Evolutionary conservation across 2,888 invertebrate genomes (phyloP), one percentile per base, ranked within the genome.

Genomic region (Dolichopus griseipennis): DNA sequence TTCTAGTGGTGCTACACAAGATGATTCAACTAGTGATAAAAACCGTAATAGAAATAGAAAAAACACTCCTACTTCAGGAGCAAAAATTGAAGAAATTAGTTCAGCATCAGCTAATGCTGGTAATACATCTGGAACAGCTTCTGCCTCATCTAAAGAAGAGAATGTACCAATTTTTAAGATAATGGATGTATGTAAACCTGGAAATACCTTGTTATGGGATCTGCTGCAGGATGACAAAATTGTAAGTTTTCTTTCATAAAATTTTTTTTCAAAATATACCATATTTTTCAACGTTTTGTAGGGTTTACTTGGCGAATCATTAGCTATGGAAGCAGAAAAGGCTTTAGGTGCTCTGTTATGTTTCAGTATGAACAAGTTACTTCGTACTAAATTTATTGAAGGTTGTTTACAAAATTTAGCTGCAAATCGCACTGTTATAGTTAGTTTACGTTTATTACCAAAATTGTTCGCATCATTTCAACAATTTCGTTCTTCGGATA

Each of bases 121-220:
- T 9, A 75, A 74, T 70, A 63, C 63, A 33, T 63, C 63, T 27
- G 22, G 22, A 63, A 63, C 27, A 27, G 15, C 18, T 52, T 20
- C 67, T 6, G 27, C 18, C 2, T 15, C 70, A 41, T 61, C 66
- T 15, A 68, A 70, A 18, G 72, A 72, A 33, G 69, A 70, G 41
- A 69, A 69, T 10, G 69, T 69, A 21, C 78, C 78, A 1, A 75
- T 77, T 12, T 81, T 80, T 62, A 79, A 79, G 72, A 76, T 81
- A 7, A 78, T 75, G 72, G 88, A 91, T 75, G 94, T 96, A 34
- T 95, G 95, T 78, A 89, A 92, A 74, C 92, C 93, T 62, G 96
- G 96, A 1, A 93, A 92, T 79, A 97, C 96, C 8, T 83, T 97
- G 71, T 85, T 97, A 2, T 97, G 96, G 96, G 96, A 97, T 83